Conservation (phyloP, 1,140 invertebrate genomes). For the Macrobrachium rosenbergii region DNA sequence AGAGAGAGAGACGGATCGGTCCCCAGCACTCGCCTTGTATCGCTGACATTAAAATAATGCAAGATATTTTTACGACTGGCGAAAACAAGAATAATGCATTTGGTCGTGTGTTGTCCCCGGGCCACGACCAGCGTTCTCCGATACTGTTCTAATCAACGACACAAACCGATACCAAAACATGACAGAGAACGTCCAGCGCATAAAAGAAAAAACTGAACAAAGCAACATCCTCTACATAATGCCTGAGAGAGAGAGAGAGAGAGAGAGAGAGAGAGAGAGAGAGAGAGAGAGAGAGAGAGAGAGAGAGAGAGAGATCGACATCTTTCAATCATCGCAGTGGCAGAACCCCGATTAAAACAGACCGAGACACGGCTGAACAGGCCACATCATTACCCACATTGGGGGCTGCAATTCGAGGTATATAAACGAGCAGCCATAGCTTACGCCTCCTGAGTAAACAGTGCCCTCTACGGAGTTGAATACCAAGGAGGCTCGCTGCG, state of each 20-base stretch:
- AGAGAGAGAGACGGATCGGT: background rate
- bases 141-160: background rate
- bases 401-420: background rate
- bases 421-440: conserved; percentile 7
- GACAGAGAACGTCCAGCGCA: background rate
- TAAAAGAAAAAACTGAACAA: background rate
- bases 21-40: conserved; percentile 15
- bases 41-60: conserved; percentile 26
- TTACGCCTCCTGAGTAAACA: conserved; percentile 44
- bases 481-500: conserved; percentile 52
- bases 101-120: background rate
- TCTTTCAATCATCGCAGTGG: background rate
- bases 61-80: conserved; percentile 42
- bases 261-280: conserved; percentile 15
- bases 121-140: background rate
- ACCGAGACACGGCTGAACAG: background rate
- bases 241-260: conserved; percentile 17
- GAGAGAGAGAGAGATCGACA: conserved; percentile 20
- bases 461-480: conserved; percentile 32
- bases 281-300: conserved; percentile 8
- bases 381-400: background rate
- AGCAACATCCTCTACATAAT: no score
- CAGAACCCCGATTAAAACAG: background rate
- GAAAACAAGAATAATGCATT: conserved; percentile 54
- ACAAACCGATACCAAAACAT: background rate